Evolutionary conservation across 2,113 vertebrate species (phyloP), one percentile per base, ranked within the genome.

Genomic region (Carassius gibelio): DNA sequence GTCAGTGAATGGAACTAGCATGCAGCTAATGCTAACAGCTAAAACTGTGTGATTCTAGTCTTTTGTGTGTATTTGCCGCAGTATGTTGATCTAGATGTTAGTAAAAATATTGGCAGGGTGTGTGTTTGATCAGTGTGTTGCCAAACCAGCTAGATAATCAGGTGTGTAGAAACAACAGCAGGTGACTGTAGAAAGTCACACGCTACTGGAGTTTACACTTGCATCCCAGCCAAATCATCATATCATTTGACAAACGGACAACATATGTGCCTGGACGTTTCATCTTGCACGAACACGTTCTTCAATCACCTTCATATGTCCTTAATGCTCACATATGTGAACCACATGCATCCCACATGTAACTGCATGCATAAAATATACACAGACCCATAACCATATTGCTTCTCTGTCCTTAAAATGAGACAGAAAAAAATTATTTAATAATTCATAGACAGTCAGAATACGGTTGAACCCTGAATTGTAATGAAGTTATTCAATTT

Each of bases 161-260:
- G 80, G 79, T 83, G 87, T 36, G 79, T 74, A 83, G 64, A 85
- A 84, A 66, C 84, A 86, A 38, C 84, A 88, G 84, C 55, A 85
- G 84, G 87, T 68, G 42, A 52, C 79, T 34, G 42, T 19, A 45
- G 5, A 68, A 69, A 69, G 80, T 69, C 62, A 59, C 68, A 57
- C 68, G 19, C 66, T 19, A 57, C 30, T 36, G 81, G 81, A 82
- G 66, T 19, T 81, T 52, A 68, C 23, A 34, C 42, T 26, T 30
- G 8, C 30, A 6, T 34, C 23, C 5, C 26, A 76, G 48, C 45
- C 75, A 55, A 55, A 76, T 76, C 15, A 23, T 52, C 75, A 62
- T 62, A n/a, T n/a, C 55, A 79, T 50, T 1, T 23, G 38, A 62
- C 75, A 52, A 55, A 36, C 75, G 14, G n/a, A 48, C 66, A 82